phyloP scores from a whole-genome alignment of 2,888 invertebrate genomes.

The Emmelina monodactyla region DNA sequence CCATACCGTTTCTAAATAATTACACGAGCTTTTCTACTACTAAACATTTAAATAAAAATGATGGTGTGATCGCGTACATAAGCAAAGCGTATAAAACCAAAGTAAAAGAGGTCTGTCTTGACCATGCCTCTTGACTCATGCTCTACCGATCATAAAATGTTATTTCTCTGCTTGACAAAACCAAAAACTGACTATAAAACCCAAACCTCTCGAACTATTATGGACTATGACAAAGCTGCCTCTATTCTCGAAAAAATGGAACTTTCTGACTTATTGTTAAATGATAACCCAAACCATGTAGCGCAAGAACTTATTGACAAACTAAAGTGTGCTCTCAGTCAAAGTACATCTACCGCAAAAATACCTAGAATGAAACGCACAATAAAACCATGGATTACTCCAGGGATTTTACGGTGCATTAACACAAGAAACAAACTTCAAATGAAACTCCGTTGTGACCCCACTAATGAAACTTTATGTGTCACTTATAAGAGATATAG shows the following conservation, averaged over 20 bases:
- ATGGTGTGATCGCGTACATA: background rate
- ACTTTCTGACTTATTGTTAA: background rate
- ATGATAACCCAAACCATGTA: background rate
- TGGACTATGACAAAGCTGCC: background rate
- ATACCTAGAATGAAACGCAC: background rate
- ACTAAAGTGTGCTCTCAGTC: background rate
- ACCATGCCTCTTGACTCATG: background rate
- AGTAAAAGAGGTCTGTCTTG: background rate
- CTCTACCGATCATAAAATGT: background rate
- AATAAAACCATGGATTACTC: background rate
- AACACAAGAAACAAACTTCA: background rate
- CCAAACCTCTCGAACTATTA: background rate
- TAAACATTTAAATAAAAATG: background rate
- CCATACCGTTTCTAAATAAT: background rate
- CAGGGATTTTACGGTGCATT: background rate
- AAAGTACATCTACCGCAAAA: background rate
- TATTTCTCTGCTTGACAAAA: conserved; percentile 5
- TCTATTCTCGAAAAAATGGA: background rate
- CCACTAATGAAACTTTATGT: background rate
- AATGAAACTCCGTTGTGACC: background rate
- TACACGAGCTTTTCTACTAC: background rate
- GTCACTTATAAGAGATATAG: background rate
- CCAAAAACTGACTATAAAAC: background rate
- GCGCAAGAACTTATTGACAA: background rate
- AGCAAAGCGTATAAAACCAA: background rate